Conservation (phyloP, 1,140 invertebrate genomes). For the Pogonomyrmex barbatus region DNA sequence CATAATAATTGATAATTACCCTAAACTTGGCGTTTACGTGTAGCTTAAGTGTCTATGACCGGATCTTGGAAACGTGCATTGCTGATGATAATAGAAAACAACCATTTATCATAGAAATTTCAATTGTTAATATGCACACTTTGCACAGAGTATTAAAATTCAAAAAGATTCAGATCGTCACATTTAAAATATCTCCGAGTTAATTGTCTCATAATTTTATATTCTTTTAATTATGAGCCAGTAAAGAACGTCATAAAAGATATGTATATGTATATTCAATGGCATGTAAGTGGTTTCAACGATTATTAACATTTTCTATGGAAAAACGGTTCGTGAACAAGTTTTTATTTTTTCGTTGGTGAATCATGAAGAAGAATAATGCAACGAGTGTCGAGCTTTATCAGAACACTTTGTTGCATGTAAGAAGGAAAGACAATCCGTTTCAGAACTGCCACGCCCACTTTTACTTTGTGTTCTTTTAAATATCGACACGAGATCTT, state of each 20-base stretch:
- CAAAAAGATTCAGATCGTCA: neutral
- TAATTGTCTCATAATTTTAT: neutral
- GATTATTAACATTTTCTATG: neutral
- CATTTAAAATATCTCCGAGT: neutral
- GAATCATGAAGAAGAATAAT: neutral
- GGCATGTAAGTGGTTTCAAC: neutral
- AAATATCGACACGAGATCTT: conserved; percentile 79
- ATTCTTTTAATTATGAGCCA: neutral
- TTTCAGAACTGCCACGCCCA: conserved; percentile 78
- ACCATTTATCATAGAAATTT: neutral
- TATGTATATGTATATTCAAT: neutral
- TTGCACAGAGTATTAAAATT: neutral
- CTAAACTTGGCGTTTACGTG: conserved; percentile 72
- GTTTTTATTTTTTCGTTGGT: neutral
- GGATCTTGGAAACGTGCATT: neutral
- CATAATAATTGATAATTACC: conserved; percentile 79
- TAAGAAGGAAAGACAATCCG: conserved; percentile 71
- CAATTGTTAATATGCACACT: conserved; percentile 1
- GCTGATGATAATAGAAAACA: neutral
- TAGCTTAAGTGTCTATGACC: neutral
- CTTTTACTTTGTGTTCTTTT: conserved; percentile 82
- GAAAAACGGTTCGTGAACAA: conserved; percentile 28
- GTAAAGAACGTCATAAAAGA: neutral
- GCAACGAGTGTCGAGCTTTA: conserved; percentile 4
- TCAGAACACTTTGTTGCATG: neutral